These are phyloP conservation scores for Heliconius melpomene DNA, from an alignment of 1,140 invertebrate genomes.

Conservation along the genomic window DNA sequence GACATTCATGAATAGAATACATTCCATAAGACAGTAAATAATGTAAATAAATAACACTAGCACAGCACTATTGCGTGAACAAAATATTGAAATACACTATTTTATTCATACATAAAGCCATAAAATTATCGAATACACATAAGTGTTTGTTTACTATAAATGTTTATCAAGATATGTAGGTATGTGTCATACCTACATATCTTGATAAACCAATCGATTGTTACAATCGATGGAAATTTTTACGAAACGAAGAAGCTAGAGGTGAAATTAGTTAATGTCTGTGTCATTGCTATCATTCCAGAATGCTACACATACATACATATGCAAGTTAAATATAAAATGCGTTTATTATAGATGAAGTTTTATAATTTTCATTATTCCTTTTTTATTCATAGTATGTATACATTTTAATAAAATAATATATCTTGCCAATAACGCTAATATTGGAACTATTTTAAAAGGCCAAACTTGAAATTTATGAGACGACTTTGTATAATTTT, in stretches of 20 bases:
- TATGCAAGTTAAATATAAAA: no score
- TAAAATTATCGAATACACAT: neutral
- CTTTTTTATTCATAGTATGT: no score
- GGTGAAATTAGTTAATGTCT: neutral
- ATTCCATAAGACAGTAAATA: neutral
- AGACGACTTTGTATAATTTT: neutral
- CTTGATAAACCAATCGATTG: neutral
- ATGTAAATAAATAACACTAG: neutral
- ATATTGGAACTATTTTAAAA: neutral
- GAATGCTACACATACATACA: no score
- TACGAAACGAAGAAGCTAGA: neutral
- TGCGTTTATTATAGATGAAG: neutral
- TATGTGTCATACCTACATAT: no score
- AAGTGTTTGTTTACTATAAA: neutral
- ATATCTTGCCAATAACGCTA: neutral
- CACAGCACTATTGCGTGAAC: neutral
- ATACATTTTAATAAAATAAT: no score
- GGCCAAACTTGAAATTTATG: neutral
- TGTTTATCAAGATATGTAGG: neutral
- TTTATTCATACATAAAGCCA: neutral
- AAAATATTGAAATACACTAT: constrained; percentile 5
- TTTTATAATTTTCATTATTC: neutral
- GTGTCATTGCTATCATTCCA: neutral
- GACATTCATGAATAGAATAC: neutral
- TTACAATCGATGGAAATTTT: neutral